Percentiles rank a stretch among this genome's conserved stretches.
Evolutionary conservation across 2,797 vertebrate species (phyloP).

Genomic region (Acipenser transmontanus): DNA sequence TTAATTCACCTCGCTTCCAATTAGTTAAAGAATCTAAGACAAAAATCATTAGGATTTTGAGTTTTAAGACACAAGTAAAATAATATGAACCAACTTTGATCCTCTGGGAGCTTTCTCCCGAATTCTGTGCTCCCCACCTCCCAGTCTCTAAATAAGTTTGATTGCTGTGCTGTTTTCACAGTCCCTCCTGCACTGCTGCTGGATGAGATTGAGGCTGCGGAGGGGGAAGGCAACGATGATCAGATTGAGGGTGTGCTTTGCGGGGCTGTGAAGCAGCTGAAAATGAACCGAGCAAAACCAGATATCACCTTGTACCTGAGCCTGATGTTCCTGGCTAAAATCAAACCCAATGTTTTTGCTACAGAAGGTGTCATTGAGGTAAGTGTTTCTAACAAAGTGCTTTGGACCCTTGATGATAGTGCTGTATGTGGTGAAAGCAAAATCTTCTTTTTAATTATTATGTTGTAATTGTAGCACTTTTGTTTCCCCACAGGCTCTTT

Average conservation of each 20-base stretch:
- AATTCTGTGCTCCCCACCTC: no score
- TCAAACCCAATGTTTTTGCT: conserved; percentile 94
- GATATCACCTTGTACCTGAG: conserved; percentile 87
- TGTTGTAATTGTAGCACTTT: not conserved
- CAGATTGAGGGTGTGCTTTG: conserved; percentile 90
- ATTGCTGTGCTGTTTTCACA: conserved; percentile 29
- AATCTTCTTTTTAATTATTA: not conserved
- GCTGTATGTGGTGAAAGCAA: not conserved
- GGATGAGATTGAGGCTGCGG: conserved; percentile 91
- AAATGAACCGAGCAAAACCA: conserved; percentile 87
- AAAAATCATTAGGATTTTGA: not conserved
- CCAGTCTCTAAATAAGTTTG: not conserved
- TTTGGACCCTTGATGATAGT: not conserved
- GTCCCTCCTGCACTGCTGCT: conserved; percentile 78
- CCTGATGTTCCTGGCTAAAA: conserved; percentile 96
- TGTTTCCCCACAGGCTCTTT: conserved; percentile 68
- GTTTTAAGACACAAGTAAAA: not conserved
- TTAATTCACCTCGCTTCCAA: no score
- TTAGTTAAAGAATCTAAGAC: not conserved
- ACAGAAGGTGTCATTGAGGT: conserved; percentile 97
- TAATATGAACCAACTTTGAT: not conserved
- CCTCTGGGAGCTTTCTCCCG: no score
- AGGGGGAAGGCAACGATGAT: conserved; percentile 88
- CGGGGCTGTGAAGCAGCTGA: conserved; percentile 89
- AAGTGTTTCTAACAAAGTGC: conserved; percentile 13